phyloP scores from a whole-genome alignment of 2,113 vertebrate species.

The Datnioides undecimradiatus region DNA sequence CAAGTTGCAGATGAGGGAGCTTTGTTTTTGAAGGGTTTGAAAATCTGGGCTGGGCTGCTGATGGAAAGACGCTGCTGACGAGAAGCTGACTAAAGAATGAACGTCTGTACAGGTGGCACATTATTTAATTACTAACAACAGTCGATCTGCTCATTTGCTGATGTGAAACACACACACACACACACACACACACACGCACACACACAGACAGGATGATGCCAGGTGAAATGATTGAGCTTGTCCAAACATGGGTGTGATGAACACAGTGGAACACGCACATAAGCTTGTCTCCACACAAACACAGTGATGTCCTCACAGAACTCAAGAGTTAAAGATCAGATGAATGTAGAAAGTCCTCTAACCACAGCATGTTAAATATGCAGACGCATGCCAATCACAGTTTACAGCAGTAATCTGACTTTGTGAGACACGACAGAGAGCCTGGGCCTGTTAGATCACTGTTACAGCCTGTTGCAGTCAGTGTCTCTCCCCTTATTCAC shows the following conservation, averaged over 20 bases:
- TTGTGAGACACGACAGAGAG: not conserved
- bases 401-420: not conserved
- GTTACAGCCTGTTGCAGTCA: not conserved
- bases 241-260: conserved; percentile 51
- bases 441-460: not conserved
- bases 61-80: conserved; percentile 8
- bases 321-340: not conserved
- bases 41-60: conserved; percentile 21
- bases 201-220: conserved; percentile 8
- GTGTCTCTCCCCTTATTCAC: not conserved
- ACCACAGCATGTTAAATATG: not conserved
- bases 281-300: not conserved
- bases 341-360: not conserved
- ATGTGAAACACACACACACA: not conserved
- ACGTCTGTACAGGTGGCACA: not conserved
- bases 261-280: conserved; percentile 6
- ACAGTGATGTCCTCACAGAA: not conserved
- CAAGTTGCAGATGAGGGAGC: conserved; percentile 11
- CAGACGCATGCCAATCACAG: not conserved
- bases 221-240: conserved; percentile 20
- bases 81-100: not conserved
- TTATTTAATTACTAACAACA: not conserved
- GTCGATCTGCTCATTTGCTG: not conserved
- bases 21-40: not conserved
- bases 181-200: not conserved